These are phyloP conservation scores for Craniophora ligustri DNA, from an alignment of 2,888 invertebrate genomes.

Conservation along the genomic window DNA sequence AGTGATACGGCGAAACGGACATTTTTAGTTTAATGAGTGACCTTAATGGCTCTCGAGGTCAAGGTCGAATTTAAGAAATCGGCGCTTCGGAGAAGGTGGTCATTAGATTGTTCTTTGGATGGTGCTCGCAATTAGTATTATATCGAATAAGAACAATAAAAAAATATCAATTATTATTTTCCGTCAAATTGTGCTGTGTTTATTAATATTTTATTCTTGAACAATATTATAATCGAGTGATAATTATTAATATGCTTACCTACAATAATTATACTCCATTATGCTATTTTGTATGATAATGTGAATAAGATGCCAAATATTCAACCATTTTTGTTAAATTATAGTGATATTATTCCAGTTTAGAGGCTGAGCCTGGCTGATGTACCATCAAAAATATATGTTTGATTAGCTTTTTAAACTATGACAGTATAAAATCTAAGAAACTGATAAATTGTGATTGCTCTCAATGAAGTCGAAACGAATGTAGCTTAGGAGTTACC, in stretches of 20 bases:
- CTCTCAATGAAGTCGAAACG: conserved; percentile 13
- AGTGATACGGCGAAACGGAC: conserved; percentile 13
- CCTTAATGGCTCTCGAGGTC: conserved; percentile 14
- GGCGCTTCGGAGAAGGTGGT: conserved; percentile 33
- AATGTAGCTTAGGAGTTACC: neutral
- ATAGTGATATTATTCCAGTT: conserved; percentile 71
- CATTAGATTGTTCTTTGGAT: conserved; percentile 21
- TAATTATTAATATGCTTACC: conserved; percentile 63
- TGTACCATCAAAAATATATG: conserved; percentile 25
- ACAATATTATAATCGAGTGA: conserved; percentile 71
- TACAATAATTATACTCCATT: conserved; percentile 52
- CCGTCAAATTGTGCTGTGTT: conserved; percentile 81
- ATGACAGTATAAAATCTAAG: conserved; percentile 1
- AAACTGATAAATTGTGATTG: conserved; percentile 7
- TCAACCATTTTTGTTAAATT: conserved; percentile 68
- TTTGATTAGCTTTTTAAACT: conserved; percentile 3
- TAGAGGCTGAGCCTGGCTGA: conserved; percentile 64
- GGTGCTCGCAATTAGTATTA: conserved; percentile 66
- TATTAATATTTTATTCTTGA: conserved; percentile 70
- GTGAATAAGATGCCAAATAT: conserved; percentile 87
- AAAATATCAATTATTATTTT: conserved; percentile 54
- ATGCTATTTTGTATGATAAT: conserved; percentile 59
- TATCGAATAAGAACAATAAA: conserved; percentile 56
- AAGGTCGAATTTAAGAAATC: conserved; percentile 17
- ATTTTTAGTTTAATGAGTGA: conserved; percentile 15